Conservation (phyloP, 2,113 vertebrate species). For the Xiphias gladius region DNA sequence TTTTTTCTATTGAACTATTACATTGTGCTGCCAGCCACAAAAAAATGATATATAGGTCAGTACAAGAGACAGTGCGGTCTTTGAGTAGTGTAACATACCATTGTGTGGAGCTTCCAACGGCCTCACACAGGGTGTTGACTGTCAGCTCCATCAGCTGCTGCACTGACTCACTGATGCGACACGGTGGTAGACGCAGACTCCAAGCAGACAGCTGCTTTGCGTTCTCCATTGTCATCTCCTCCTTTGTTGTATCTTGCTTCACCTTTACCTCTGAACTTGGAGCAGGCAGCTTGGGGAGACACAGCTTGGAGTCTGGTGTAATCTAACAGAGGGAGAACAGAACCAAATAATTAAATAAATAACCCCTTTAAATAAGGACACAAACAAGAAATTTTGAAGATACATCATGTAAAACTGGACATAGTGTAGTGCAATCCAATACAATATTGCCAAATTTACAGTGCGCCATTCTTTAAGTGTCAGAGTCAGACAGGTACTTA, state of each 20-base stretch:
- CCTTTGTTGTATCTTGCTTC: slow-evolving; percentile 40
- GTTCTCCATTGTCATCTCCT: slow-evolving; percentile 78
- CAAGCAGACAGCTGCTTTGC: slow-evolving; percentile 83
- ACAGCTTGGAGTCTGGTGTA: slow-evolving; percentile 84
- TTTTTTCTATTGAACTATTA: not conserved
- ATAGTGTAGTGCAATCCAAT: not conserved
- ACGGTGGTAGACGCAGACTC: slow-evolving; percentile 89
- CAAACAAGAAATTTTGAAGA: not conserved
- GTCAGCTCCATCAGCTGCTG: slow-evolving; percentile 93
- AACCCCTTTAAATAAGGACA: not conserved
- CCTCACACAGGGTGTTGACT: slow-evolving; percentile 91
- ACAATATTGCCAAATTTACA: not conserved
- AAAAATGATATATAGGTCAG: not conserved
- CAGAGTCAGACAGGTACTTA: too few species aligned
- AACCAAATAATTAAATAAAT: not conserved
- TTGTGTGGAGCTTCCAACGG: slow-evolving; percentile 89
- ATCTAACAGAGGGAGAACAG: slow-evolving; percentile 81
- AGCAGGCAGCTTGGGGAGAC: slow-evolving; percentile 85
- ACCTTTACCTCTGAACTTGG: slow-evolving; percentile 71
- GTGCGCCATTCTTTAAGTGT: too few species aligned
- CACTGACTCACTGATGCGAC: slow-evolving; percentile 93
- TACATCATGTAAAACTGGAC: not conserved
- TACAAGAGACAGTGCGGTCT: not conserved
- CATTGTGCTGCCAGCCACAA: not conserved
- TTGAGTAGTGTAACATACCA: slow-evolving; percentile 83